Base-by-base conservation (phyloP, 35 echinoderm and acorn worm genomes). In the Chiridota heheva region DNA sequence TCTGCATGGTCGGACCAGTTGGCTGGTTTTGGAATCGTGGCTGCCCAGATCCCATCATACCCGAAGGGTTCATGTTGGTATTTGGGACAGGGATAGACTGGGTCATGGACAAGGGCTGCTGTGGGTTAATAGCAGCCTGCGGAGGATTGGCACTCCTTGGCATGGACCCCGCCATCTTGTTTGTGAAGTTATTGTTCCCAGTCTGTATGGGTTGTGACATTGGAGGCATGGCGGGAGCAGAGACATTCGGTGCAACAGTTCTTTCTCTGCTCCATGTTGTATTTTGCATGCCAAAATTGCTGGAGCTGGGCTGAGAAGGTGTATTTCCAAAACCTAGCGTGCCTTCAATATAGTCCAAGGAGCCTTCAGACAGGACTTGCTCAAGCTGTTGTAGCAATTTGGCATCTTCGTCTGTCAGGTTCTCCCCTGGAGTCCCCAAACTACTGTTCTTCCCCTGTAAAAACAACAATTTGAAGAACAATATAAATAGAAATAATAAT, bases 301-400 rank as follows among this genome's bases (percentile, higher is more conserved):
- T n/a, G n/a, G n/a, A n/a, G n/a, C n/a, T n/a, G n/a, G n/a, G n/a
- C n/a, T n/a, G n/a, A n/a, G n/a, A n/a, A n/a, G n/a, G n/a, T n/a
- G n/a, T n/a, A n/a, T n/a, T n/a, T n/a, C n/a, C n/a, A n/a, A n/a
- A n/a, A n/a, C n/a, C n/a, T n/a, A n/a, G n/a, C n/a, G n/a, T n/a
- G n/a, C n/a, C n/a, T n/a, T n/a, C n/a, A n/a, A n/a, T n/a, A n/a
- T n/a, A n/a, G n/a, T n/a, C n/a, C n/a, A n/a, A n/a, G n/a, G n/a
- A n/a, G n/a, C 47, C 53, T 51, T 57, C 63, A 43, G 56, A 74
- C 18, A 85, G 69, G 49, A 85, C 56, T 36, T 75, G 82, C 40
- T 85, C 68, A 31, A 85, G 51, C 37, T 85, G 82, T 42, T 85
- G 67, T 56, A 85, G 69, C 18, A 84, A 53, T 17, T 58, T 73